Base-by-base conservation (phyloP, 1,140 invertebrate species). In the Aplysia californica region DNA sequence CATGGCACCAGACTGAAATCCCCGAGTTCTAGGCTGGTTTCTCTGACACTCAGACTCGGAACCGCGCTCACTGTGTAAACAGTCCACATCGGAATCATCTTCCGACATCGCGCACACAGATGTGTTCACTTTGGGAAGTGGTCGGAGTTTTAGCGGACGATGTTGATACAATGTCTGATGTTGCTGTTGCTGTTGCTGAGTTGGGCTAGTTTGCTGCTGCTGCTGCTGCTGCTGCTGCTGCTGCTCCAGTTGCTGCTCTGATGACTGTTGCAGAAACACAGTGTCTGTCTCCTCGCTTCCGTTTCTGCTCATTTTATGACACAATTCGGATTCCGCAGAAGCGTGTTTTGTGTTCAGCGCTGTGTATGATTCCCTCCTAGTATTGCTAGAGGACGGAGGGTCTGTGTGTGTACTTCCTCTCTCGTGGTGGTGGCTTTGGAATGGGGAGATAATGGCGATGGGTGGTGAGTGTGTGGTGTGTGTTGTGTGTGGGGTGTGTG, bases 11-110 rank as follows among this genome's bases (percentile, higher is more conserved):
- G n/a, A n/a, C n/a, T n/a, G n/a, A n/a, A n/a, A n/a, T n/a, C n/a
- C n/a, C n/a, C n/a, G n/a, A n/a, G n/a, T n/a, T n/a, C n/a, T n/a
- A n/a, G n/a, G n/a, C n/a, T n/a, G n/a, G n/a, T n/a, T n/a, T n/a
- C n/a, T n/a, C n/a, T n/a, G n/a, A n/a, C n/a, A n/a, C n/a, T n/a
- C n/a, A n/a, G n/a, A n/a, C n/a, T n/a, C n/a, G n/a, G n/a, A n/a
- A n/a, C n/a, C 33, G 20, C 6, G 5, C 10, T 55, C 5, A 21
- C 33, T 61, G 26, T 44, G 70, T 29, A 72, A 72, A 61, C 56
- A 72, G 31, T 72, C 70, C 56, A 18, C 3, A 26, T 72, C 70
- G 10, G 70, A 61, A 29, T 72, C 70, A 18, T 72, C 70, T n/a
- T n/a, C n/a, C 4, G 70, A 72, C 1, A 61, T 58, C 1, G 23